These are phyloP conservation scores for Zaprionus lachaisei DNA, from an alignment of 1,140 invertebrate genomes.

Conservation along the genomic window DNA sequence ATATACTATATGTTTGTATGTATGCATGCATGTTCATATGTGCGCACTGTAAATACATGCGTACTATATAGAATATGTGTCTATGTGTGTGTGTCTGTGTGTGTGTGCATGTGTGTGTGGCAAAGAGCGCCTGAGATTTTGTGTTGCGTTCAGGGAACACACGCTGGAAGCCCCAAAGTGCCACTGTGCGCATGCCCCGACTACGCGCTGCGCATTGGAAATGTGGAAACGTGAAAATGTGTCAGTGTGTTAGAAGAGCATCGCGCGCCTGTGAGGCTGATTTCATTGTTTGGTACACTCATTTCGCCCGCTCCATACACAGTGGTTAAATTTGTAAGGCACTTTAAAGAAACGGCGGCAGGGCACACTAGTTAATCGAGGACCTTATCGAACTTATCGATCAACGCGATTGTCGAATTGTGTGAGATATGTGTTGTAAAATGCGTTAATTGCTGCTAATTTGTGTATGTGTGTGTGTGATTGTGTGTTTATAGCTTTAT, in stretches of 20 bases:
- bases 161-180: conserved; percentile 48
- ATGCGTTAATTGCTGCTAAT: neutral
- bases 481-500: neutral
- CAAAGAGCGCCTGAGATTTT: conserved; percentile 41
- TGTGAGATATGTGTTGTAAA: no score
- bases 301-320: conserved; percentile 40
- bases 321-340: conserved; percentile 48
- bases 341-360: neutral
- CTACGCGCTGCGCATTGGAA: conserved; percentile 23
- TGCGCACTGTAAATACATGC: neutral
- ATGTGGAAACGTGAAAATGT: conserved; percentile 60
- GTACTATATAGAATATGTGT: neutral
- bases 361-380: neutral
- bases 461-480: neutral
- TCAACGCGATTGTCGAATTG: no score
- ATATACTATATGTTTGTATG: neutral
- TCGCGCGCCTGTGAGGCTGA: conserved; percentile 34
- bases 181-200: conserved; percentile 54
- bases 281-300: conserved; percentile 55
- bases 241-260: conserved; percentile 72
- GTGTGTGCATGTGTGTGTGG: conserved; percentile 11
- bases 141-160: conserved; percentile 30
- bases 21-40: conserved; percentile 1
- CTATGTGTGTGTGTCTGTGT: conserved; percentile 2
- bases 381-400: neutral